Percentiles rank a stretch among this genome's conserved stretches.
Evolutionary conservation across 35 echinoderm and acorn worm genomes (phyloP).

Genomic region (Eucidaris tribuloides): DNA sequence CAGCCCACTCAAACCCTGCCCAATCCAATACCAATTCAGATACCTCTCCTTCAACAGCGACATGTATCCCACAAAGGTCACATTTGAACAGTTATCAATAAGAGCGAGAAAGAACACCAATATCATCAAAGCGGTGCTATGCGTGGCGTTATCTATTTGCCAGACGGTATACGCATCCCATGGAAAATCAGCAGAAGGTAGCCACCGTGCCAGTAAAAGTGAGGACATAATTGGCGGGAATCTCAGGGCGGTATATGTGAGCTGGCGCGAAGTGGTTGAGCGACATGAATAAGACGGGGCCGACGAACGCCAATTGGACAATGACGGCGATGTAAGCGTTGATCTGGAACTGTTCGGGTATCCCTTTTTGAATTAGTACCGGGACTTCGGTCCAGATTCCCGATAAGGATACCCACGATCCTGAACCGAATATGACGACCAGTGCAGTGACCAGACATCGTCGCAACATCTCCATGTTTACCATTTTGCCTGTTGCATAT

Average conservation of each 20-base stretch:
- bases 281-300: background rate
- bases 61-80: constrained; percentile 29
- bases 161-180: background rate
- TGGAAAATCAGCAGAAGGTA: constrained; percentile 7
- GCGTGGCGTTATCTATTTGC: background rate
- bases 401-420: background rate
- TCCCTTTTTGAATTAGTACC: background rate
- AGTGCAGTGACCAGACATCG: background rate
- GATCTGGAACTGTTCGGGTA: background rate
- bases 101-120: constrained; percentile 11
- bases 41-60: background rate
- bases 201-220: background rate
- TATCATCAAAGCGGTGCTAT: constrained; percentile 6
- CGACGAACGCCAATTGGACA: background rate
- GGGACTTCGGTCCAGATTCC: constrained; percentile 3
- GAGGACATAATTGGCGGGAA: constrained; percentile 5
- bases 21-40: constrained; percentile 15
- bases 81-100: constrained; percentile 7
- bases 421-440: background rate
- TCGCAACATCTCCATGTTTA: too few species aligned
- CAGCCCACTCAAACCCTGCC: constrained; percentile 12
- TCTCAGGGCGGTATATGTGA: background rate
- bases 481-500: too few species aligned
- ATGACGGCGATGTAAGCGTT: background rate
- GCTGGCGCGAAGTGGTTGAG: background rate